phyloP scores from a whole-genome alignment of 2,113 vertebrate species.

The Hippopotamus amphibius region DNA sequence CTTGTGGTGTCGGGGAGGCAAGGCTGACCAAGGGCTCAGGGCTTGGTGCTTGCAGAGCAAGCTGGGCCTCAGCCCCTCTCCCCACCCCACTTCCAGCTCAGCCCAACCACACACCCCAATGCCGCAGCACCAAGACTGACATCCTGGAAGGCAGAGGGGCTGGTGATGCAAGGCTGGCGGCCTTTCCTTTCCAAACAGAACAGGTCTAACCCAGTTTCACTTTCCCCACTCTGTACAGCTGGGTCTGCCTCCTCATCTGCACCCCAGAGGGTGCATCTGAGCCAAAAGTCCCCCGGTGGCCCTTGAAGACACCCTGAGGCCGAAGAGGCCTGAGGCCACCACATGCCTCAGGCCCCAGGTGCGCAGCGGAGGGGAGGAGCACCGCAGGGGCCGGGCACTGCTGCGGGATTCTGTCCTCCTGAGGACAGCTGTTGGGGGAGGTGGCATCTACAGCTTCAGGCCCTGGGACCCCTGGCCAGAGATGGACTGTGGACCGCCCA shows the following conservation, averaged over 20 bases:
- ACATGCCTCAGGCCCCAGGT: constrained; percentile 57
- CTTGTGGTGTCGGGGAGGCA: accelerated
- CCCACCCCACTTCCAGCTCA: neutral
- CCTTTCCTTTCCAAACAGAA: neutral
- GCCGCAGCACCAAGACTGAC: neutral
- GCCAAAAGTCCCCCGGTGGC: constrained; percentile 62
- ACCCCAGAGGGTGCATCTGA: neutral
- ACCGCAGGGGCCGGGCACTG: neutral
- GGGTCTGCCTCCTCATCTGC: neutral
- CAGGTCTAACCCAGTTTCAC: neutral
- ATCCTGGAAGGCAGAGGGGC: neutral
- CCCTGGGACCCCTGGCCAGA: neutral
- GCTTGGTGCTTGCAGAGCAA: neutral
- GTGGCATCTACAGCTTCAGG: neutral
- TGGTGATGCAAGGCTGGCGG: neutral
- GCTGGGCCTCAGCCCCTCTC: neutral
- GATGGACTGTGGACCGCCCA: neutral
- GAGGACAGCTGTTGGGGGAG: neutral
- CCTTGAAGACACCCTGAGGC: constrained; percentile 73
- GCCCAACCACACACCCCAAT: neutral
- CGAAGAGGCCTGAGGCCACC: constrained; percentile 72
- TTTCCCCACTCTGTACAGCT: neutral
- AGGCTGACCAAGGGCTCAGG: neutral
- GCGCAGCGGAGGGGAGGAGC: neutral
- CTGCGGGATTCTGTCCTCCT: neutral